Evolutionary conservation across 37 sponge, comb jelly and placozoan genomes (phyloP).

Genomic region (Lycopodina hypogea): DNA sequence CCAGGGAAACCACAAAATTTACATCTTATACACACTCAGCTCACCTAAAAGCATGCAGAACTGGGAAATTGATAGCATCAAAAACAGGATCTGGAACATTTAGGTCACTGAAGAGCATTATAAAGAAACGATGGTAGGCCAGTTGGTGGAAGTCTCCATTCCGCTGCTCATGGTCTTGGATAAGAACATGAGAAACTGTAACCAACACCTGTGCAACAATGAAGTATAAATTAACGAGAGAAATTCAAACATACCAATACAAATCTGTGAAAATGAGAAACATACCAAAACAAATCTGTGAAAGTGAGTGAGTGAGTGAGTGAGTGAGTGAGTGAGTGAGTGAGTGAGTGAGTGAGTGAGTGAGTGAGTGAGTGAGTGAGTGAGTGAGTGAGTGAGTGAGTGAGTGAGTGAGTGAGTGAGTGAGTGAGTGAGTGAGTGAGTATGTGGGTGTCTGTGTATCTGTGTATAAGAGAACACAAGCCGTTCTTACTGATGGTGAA

Average conservation of each 20-base stretch:
- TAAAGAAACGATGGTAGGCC: constrained; percentile 96
- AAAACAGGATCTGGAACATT: constrained; percentile 86
- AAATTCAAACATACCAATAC: too few species aligned
- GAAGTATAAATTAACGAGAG: background rate
- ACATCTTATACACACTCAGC: constrained; percentile 12
- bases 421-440: too few species aligned
- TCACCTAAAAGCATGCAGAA: constrained; percentile 89
- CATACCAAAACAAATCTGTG: too few species aligned
- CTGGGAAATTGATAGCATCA: constrained; percentile 81
- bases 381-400: too few species aligned
- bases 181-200: constrained; percentile 77
- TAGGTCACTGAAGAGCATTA: constrained; percentile 95
- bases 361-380: too few species aligned
- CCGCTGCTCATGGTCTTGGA: constrained; percentile 90
- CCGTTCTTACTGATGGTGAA: background rate
- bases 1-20: too few species aligned
- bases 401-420: too few species aligned
- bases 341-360: too few species aligned
- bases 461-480: background rate
- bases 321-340: too few species aligned
- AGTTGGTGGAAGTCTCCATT: constrained; percentile 93
- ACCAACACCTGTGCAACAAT: constrained; percentile 47
- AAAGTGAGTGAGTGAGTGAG: too few species aligned
- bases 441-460: background rate
- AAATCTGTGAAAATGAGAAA: too few species aligned